phyloP scores from a whole-genome alignment of 2,888 invertebrate species.

The Falcaria lacertinaria region DNA sequence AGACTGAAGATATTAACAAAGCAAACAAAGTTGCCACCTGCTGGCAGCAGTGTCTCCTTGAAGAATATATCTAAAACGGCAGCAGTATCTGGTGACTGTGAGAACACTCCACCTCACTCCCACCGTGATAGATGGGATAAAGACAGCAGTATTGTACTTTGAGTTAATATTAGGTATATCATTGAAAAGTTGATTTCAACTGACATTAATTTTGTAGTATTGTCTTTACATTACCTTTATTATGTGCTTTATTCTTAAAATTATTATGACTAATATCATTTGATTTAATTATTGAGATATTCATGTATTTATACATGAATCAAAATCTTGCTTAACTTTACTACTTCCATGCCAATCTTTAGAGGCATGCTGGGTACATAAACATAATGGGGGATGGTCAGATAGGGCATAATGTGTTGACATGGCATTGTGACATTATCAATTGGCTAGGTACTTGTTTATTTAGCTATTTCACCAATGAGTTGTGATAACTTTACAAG shows the following conservation, averaged over 20 bases:
- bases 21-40: slow-evolving; percentile 36
- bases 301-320: neutral
- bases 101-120: slow-evolving; percentile 73
- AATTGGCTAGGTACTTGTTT: no score
- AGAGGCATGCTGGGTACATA: no score
- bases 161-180: slow-evolving; percentile 9
- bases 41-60: slow-evolving; percentile 56
- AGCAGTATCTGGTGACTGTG: slow-evolving; percentile 60
- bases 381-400: no score
- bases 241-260: slow-evolving; percentile 9
- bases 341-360: no score
- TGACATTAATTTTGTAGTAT: slow-evolving; percentile 1
- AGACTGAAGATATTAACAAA: slow-evolving; percentile 61
- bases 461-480: no score
- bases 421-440: no score
- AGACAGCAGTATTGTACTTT: slow-evolving; percentile 71
- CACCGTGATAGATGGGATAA: slow-evolving; percentile 74
- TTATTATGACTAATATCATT: slow-evolving; percentile 2
- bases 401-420: no score
- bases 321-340: neutral
- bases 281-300: neutral
- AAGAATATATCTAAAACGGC: slow-evolving; percentile 53
- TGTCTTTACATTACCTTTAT: slow-evolving; percentile 12
- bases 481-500: no score
- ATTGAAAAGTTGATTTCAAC: neutral